Evolutionary conservation across 2,113 vertebrate genomes (phyloP), one percentile per base, ranked within the genome.

Genomic region (Trematocara marginatum): DNA sequence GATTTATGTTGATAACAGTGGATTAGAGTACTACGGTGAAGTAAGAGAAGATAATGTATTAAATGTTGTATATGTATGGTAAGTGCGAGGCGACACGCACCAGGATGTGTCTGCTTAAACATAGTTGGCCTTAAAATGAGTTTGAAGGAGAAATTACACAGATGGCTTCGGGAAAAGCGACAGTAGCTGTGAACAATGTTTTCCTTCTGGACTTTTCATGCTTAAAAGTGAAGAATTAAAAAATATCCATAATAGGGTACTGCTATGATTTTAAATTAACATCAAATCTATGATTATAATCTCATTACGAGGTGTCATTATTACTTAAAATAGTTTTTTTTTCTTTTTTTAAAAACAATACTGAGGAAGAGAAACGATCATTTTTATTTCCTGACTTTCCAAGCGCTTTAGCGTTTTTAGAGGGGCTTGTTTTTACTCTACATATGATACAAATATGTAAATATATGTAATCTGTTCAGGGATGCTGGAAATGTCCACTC

Each of bases 1-100:
- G 87, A 92, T 92, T 92, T 71, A 78, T 78, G 89, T 80, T 49
- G 69, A 88, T 90, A 89, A 80, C 64, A 38, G 86, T 83, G 91
- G 90, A 90, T 93, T 90, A 91, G 76, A 59, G 78, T 10, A 18
- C 12, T 38, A 81, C 9, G 53, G 86, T 29, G 78, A 82, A 78
- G 89, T 20, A 82, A 87, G 18, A 69, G 64, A 54, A 69, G 85
- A 81, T 87, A 88, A 90, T 83, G 83, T 66, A 74, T 59, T 86
- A 87, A 49, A 87, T 64, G 86, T 82, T 86, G 88, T 54, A 52
- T 56, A 78, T 51, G 38, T 78, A 29, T 1, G n/a, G 52, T n/a
- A 15, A 84, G 87, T 26, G 57, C 20, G 35, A 3, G 61, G 85
- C 3, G 56, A 79, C 53, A 71, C 45, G 13, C 42, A 66, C 15